These are phyloP conservation scores for Xylocopa sonorina DNA, from an alignment of 1,140 invertebrate species.

Conservation along the genomic window DNA sequence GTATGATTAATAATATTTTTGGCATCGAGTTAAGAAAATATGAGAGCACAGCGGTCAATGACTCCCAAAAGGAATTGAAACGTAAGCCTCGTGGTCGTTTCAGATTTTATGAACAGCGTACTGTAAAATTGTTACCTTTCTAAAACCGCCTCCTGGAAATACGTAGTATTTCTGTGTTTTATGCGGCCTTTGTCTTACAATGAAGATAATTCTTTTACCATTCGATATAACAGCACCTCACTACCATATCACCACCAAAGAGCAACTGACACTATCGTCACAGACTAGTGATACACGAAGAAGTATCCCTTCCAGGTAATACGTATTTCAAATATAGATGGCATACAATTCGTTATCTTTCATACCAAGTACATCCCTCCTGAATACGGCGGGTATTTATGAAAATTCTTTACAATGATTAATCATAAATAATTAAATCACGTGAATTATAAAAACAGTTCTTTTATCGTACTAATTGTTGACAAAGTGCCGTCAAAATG, in stretches of 20 bases:
- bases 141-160: background rate
- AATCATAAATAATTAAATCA: no score
- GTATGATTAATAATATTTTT: background rate
- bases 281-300: no score
- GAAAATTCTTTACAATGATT: no score
- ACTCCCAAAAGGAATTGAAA: constrained; percentile 15
- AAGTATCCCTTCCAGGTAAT: no score
- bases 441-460: no score
- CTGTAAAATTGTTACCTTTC: background rate
- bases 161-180: background rate
- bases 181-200: constrained; percentile 49
- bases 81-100: background rate
- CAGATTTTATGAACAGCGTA: background rate
- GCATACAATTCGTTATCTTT: no score
- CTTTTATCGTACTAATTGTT: no score
- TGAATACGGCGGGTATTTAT: no score
- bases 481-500: no score
- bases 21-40: constrained; percentile 4
- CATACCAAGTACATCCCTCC: no score
- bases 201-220: background rate
- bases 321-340: no score
- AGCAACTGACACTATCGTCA: constrained; percentile 21
- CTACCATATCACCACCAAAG: background rate
- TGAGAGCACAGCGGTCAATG: constrained; percentile 32
- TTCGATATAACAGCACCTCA: no score